Percentiles rank a stretch among this genome's conserved stretches.
These are phyloP conservation scores for Phasianus colchicus DNA, from an alignment of 2,113 vertebrate genomes.

Conservation along the genomic window DNA sequence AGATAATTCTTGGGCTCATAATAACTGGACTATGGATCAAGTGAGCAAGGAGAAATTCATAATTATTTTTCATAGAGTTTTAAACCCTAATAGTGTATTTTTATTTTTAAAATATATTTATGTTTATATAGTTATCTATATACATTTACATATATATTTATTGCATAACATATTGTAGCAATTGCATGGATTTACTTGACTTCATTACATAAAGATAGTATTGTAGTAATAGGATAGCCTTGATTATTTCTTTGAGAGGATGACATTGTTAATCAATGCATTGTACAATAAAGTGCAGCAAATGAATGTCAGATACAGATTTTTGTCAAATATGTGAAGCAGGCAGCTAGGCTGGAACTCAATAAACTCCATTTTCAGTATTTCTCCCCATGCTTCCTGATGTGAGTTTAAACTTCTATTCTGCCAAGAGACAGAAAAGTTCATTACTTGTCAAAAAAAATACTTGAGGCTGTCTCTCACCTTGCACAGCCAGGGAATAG, in stretches of 20 bases:
- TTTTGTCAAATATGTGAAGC: neutral
- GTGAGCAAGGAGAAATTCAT: neutral
- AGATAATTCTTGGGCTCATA: neutral
- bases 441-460: neutral
- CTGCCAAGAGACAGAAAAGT: neutral
- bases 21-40: too few relatives aligned
- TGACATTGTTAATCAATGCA: neutral
- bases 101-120: neutral
- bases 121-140: neutral
- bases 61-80: neutral
- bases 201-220: neutral
- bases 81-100: neutral
- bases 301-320: neutral
- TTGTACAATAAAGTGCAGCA: neutral
- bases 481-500: neutral
- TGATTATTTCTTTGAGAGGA: neutral
- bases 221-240: neutral
- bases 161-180: rapidly evolving
- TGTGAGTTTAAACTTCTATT: neutral
- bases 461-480: neutral
- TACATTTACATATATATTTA: neutral
- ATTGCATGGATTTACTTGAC: neutral
- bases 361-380: neutral
- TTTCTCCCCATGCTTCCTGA: neutral
- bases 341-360: neutral